Evolutionary conservation across 2,888 invertebrate genomes (phyloP).

Genomic region (Philereme transversata): DNA sequence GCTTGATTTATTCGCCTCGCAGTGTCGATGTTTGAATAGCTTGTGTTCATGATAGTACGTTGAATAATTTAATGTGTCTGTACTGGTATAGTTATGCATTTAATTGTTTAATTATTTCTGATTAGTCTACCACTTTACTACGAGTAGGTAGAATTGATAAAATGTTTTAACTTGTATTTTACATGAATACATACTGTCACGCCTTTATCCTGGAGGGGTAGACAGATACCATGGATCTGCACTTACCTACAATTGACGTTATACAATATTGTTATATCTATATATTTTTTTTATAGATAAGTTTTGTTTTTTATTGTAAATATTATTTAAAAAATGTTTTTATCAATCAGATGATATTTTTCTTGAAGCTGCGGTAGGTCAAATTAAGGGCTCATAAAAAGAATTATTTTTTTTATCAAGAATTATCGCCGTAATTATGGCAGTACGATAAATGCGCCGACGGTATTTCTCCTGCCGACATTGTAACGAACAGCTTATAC

Average conservation of each 20-base stretch:
- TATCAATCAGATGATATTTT: neutral
- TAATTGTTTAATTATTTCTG: slow-evolving; percentile 23
- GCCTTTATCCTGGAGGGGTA: neutral
- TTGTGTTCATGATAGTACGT: slow-evolving; percentile 59
- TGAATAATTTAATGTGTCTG: slow-evolving; percentile 25
- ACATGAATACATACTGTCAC: no score
- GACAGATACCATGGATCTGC: neutral
- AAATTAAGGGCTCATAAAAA: slow-evolving; percentile 39
- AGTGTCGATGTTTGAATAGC: slow-evolving; percentile 51
- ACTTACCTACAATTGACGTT: neutral
- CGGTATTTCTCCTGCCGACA: slow-evolving; percentile 55
- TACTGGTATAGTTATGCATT: slow-evolving; percentile 33
- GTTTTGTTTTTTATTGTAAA: neutral
- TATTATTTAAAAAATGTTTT: neutral
- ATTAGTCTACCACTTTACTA: slow-evolving; percentile 3
- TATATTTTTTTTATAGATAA: no score
- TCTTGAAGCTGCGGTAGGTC: slow-evolving; percentile 58
- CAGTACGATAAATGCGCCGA: slow-evolving; percentile 48
- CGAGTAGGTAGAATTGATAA: neutral
- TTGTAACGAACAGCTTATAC: slow-evolving; percentile 62
- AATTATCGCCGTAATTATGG: slow-evolving; percentile 39
- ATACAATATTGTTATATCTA: neutral
- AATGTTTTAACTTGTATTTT: neutral
- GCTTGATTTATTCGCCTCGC: slow-evolving; percentile 69
- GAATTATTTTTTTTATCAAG: slow-evolving; percentile 48